Conservation (phyloP, 2,797 vertebrate genomes). For the Tragopan temminckii region DNA sequence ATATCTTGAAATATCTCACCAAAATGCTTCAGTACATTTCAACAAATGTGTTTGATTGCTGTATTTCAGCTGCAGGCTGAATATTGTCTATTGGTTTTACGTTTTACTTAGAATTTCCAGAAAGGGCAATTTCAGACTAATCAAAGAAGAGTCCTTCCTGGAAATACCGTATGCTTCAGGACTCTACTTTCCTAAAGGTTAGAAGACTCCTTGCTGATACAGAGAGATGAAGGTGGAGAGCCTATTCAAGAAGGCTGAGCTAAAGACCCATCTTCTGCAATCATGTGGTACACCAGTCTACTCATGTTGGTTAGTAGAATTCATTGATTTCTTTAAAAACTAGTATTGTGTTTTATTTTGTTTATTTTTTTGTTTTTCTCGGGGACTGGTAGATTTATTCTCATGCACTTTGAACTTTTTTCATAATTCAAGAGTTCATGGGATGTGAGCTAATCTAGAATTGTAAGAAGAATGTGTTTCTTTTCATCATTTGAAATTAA, state of each 20-base stretch:
- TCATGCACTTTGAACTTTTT: not conserved
- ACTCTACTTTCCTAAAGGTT: not conserved
- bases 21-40: conserved; percentile 44
- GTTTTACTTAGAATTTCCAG: not conserved
- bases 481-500: not conserved
- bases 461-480: not conserved
- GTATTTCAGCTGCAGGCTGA: conserved; percentile 31
- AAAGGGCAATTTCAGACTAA: not conserved
- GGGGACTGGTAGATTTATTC: not conserved
- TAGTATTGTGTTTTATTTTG: not conserved
- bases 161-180: not conserved
- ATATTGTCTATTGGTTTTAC: conserved; percentile 25
- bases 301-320: not conserved
- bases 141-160: not conserved
- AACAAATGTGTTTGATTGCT: conserved; percentile 55
- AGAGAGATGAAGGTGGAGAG: not conserved
- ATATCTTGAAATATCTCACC: conserved; percentile 40
- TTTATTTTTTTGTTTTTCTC: not conserved
- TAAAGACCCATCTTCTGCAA: not conserved
- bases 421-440: not conserved
- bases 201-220: not conserved
- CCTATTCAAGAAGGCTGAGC: not conserved
- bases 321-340: not conserved
- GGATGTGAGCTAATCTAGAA: not conserved
- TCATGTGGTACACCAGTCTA: accelerated